Conservation (phyloP, 2,113 vertebrate genomes). For the Otus sunia region DNA sequence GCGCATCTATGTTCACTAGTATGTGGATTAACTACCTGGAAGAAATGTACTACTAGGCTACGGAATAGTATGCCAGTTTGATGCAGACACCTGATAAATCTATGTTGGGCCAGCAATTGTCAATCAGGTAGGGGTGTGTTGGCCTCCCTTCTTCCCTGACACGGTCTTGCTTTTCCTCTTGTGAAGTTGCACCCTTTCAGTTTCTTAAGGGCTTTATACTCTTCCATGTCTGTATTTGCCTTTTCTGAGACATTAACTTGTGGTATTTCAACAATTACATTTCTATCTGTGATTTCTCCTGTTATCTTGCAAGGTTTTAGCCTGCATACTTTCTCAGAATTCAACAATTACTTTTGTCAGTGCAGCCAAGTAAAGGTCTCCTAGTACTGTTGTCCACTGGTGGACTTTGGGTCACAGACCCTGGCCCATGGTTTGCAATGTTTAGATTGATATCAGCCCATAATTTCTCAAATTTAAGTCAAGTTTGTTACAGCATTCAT, state of each 20-base stretch:
- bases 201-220: background rate
- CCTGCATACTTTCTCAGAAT: background rate
- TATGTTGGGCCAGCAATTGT: background rate
- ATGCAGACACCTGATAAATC: background rate
- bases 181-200: rapidly evolving
- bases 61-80: background rate
- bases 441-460: background rate
- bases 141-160: background rate
- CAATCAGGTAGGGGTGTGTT: background rate
- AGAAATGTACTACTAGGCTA: background rate
- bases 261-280: background rate
- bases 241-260: background rate
- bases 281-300: background rate
- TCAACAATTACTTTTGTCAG: background rate
- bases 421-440: background rate
- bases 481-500: background rate
- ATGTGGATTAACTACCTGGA: background rate
- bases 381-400: background rate
- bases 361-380: background rate
- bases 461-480: background rate
- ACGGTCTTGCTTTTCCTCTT: background rate
- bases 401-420: background rate
- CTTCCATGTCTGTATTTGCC: background rate
- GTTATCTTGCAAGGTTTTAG: background rate
- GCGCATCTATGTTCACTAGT: background rate